Evolutionary conservation across 2,888 invertebrate genomes (phyloP).

Genomic region (Drosophila bunnanda): DNA sequence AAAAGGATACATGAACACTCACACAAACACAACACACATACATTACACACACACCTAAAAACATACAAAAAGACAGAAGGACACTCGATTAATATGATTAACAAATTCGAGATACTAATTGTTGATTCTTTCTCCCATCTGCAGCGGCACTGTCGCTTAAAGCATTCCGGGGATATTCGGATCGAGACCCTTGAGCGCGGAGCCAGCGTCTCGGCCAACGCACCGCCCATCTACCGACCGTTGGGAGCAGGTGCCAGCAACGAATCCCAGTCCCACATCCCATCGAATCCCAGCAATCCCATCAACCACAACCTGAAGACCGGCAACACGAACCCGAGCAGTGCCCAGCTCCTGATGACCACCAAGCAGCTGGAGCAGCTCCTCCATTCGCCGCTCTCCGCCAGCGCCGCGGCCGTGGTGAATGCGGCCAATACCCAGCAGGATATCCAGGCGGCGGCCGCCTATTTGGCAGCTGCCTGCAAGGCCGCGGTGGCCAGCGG

Average conservation of each 20-base stretch:
- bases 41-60: slow-evolving; percentile 20
- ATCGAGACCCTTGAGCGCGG: slow-evolving; percentile 86
- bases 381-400: slow-evolving; percentile 71
- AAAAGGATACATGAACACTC: slow-evolving; percentile 32
- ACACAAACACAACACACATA: slow-evolving; percentile 29
- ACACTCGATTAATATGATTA: slow-evolving; percentile 1
- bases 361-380: slow-evolving; percentile 71
- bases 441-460: slow-evolving; percentile 80
- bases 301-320: slow-evolving; percentile 15
- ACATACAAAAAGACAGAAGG: slow-evolving; percentile 26
- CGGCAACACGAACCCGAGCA: slow-evolving; percentile 39
- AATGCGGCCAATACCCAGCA: slow-evolving; percentile 76
- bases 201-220: slow-evolving; percentile 53
- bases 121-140: slow-evolving; percentile 7
- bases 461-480: slow-evolving; percentile 77
- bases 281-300: slow-evolving; percentile 36
- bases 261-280: slow-evolving; percentile 61
- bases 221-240: slow-evolving; percentile 82
- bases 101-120: slow-evolving; percentile 33
- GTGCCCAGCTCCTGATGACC: slow-evolving; percentile 59
- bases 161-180: slow-evolving; percentile 91
- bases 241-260: slow-evolving; percentile 78
- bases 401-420: slow-evolving; percentile 72
- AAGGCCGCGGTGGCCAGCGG: slow-evolving; percentile 70
- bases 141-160: slow-evolving; percentile 91